Base-by-base conservation (phyloP, 2,797 vertebrate genomes). In the Gambelia wislizenii region DNA sequence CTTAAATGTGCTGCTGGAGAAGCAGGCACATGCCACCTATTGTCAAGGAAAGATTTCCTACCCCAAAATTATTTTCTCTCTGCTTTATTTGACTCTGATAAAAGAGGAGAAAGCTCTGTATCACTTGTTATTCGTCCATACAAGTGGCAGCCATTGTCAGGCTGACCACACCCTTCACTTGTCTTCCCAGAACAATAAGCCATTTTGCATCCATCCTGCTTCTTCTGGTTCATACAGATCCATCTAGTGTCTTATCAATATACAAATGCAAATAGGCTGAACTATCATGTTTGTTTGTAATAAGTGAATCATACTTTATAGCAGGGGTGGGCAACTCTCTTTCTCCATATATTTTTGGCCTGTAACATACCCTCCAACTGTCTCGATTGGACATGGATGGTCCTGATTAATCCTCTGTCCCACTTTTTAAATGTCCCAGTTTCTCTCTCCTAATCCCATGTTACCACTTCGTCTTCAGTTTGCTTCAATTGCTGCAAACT, bases 1-100 rank as follows among this genome's bases (percentile, higher is more conserved):
- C 94, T 84, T 91, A 89, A 92, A 54, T 91, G 88, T 93, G 92
- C 89, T 92, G 92, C 92, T 89, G 92, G 84, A 93, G 93, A 94
- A 88, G 91, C 88, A 56, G 91, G 84, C 80, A 87, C 87, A 94
- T 92, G 54, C 91, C 86, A 47, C 0, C 56, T 76, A 47, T 86
- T 89, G 59, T 78, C 84, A 56, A 93, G 89, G 81, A 91, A 64
- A 90, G 87, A 90, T 90, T 94, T 56, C 87, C 89, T 90, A 89
- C 75, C 20, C 91, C 20, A 92, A 92, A 22, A 91, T 90, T 89
- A 86, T 91, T 91, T 47, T 84, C 88, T 84, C 91, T 93, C 39
- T 94, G 92, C 91, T 87, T 94, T 89, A 92, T 78, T 89, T 81
- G 61, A 42, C 27, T 75, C 10, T 75, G 91, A 90, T 88, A 80